Evolutionary conservation across 2,888 invertebrate species (phyloP), one percentile per base, ranked within the genome.

Genomic region (Tuta absoluta): DNA sequence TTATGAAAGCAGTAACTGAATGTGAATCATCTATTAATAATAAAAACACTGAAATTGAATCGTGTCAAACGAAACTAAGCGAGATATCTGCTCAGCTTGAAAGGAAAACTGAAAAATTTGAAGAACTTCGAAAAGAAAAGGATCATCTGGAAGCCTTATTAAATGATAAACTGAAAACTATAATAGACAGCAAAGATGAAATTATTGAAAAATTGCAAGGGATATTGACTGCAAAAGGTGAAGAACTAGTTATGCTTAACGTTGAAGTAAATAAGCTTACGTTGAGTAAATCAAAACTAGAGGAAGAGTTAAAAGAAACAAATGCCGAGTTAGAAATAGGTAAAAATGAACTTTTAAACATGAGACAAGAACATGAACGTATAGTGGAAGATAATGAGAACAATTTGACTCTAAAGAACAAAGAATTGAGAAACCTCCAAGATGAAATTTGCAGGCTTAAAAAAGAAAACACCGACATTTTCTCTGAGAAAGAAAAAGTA

Each of bases 131-230:
- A 67, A 89, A 89, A 69, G 88, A 91, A 67, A 82, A 85, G 61
- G 81, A 83, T 65, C 73, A 79, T 63, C 86, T 92, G 74, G 76
- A 86, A 19, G 72, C 70, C 11, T 77, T 78, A 69, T 75, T 89
- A 60, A 81, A 89, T 68, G 87, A 92, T 67, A 84, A 85, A 64
- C 67, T 93, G 60, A 86, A 91, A 74, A 85, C 86, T 76, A 73
- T 85, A 1, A 75, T 77, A 7, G 79, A 79, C 17, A 77, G 75
- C 62, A 87, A 85, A 71, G 82, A 86, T 66, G 84, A 84, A 73
- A 76, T 84, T 0, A 81, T 86, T n/a, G 71, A 68, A 48, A 80
- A 77, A 70, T 79, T 86, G 24, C 85, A 85, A 72, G 72, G 69
- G 66, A 74, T 82, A 72, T 69, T 85, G 24, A 65, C 75, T n/a